Evolutionary conservation across 1,140 invertebrate species (phyloP).

Genomic region (Drosophila bocki): DNA sequence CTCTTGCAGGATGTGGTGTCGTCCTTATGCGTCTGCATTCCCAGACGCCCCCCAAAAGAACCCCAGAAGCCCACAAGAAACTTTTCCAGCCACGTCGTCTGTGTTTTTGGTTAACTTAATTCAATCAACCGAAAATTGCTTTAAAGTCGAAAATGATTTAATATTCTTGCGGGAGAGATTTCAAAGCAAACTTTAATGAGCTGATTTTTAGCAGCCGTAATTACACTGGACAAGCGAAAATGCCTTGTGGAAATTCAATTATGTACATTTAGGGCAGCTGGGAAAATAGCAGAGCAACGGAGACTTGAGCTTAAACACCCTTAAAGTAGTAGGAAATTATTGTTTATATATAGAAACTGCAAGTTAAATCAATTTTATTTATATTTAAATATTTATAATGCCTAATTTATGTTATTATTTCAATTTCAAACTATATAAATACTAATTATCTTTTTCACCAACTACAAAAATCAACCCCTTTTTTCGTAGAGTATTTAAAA

Average conservation of each 20-base stretch:
- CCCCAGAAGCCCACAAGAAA: slow-evolving; percentile 36
- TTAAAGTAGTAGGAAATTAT: not conserved
- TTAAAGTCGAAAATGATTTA: slow-evolving; percentile 44
- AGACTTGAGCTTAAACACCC: not conserved
- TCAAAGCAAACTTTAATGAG: slow-evolving; percentile 53
- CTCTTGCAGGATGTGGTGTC: slow-evolving; percentile 14
- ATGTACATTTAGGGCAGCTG: slow-evolving; percentile 22
- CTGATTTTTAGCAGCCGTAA: slow-evolving; percentile 45
- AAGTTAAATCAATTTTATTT: not conserved
- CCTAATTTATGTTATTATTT: not conserved
- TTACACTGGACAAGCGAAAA: slow-evolving; percentile 35
- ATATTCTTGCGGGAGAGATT: slow-evolving; percentile 39
- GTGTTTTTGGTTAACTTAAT: slow-evolving; percentile 49
- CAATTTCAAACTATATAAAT: not conserved
- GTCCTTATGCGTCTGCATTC: slow-evolving; percentile 53
- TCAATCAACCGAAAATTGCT: slow-evolving; percentile 40
- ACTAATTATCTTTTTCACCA: no score
- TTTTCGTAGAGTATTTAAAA: slow-evolving; percentile 5
- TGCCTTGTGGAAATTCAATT: slow-evolving; percentile 37
- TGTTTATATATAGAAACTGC: no score
- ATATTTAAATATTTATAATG: not conserved
- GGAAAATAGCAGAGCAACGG: not conserved
- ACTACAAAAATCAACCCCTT: no score
- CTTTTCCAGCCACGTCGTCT: slow-evolving; percentile 48
- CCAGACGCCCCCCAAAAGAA: slow-evolving; percentile 29